phyloP scores from a whole-genome alignment of 2,797 vertebrate species.

The Chaetophractus vellerosus region DNA sequence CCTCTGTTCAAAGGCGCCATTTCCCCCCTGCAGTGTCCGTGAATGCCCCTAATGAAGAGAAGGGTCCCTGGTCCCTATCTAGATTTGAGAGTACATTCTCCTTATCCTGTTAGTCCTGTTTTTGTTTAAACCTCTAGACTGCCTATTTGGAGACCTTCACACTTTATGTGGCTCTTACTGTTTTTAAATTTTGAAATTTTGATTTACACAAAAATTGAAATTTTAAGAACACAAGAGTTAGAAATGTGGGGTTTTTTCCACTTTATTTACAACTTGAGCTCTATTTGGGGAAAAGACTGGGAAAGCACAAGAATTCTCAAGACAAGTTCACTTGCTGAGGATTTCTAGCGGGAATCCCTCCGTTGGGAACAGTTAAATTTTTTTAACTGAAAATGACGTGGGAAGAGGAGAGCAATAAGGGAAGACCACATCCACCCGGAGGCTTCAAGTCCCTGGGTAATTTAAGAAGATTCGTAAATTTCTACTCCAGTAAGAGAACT shows the following conservation, averaged over 20 bases:
- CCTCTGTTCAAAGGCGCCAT: too few relatives aligned
- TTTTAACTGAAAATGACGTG: conserved; percentile 85
- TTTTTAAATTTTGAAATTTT: conserved; percentile 65
- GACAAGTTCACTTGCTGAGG: conserved; percentile 79
- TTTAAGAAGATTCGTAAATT: conserved; percentile 72
- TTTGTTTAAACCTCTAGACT: neutral
- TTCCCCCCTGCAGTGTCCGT: neutral
- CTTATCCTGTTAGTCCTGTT: neutral
- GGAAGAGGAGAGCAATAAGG: conserved; percentile 58
- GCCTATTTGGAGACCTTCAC: conserved; percentile 23
- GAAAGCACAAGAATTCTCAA: conserved; percentile 63
- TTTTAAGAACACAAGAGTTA: conserved; percentile 39
- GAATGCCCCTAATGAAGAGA: conserved; percentile 4
- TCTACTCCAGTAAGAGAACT: conserved; percentile 76
- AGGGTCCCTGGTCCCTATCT: neutral
- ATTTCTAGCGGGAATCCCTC: conserved; percentile 84
- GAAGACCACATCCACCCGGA: conserved; percentile 74
- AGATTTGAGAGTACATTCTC: neutral
- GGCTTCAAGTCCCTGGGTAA: conserved; percentile 68
- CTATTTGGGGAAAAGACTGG: conserved; percentile 54
- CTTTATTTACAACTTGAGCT: conserved; percentile 70
- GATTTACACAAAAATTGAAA: conserved; percentile 62
- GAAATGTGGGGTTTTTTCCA: neutral
- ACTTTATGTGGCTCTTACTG: conserved; percentile 41
- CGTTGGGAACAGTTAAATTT: conserved; percentile 75